Percentiles rank a stretch among this genome's conserved stretches.
Evolutionary conservation across 2,113 vertebrate genomes (phyloP).

Genomic region (Ardeotis arabs): DNA sequence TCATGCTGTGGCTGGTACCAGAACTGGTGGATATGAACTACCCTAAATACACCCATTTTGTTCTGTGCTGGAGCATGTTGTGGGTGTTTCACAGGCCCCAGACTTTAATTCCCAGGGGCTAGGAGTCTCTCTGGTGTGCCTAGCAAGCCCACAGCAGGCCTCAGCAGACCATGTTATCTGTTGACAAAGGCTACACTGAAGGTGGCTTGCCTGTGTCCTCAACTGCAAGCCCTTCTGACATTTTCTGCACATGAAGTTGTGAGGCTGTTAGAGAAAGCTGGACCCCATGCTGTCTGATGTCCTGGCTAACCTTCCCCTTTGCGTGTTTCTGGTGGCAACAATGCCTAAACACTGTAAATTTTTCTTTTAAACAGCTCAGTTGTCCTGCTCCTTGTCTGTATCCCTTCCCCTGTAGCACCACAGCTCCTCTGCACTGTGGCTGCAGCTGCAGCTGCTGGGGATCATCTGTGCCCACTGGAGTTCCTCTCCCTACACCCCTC

Average conservation of each 20-base stretch:
- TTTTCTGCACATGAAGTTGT: not conserved
- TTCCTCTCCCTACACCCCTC: not conserved
- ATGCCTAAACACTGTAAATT: not conserved
- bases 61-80: not conserved
- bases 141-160: not conserved
- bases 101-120: not conserved
- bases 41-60: not conserved
- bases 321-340: not conserved
- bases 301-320: not conserved
- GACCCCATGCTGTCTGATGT: not conserved
- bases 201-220: not conserved
- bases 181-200: not conserved
- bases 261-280: not conserved
- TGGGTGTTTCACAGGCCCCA: not conserved
- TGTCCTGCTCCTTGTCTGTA: not conserved
- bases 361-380: not conserved
- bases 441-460: not conserved
- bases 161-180: not conserved
- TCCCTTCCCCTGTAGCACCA: not conserved
- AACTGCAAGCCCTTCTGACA: not conserved
- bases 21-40: not conserved
- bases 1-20: not conserved
- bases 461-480: not conserved
- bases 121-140: not conserved
- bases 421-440: rapidly evolving